A percentile compares a stretch with the other conserved stretches of the same genome.
Evolutionary conservation across 2,797 vertebrate genomes (phyloP).

Genomic region (Artibeus jamaicensis): DNA sequence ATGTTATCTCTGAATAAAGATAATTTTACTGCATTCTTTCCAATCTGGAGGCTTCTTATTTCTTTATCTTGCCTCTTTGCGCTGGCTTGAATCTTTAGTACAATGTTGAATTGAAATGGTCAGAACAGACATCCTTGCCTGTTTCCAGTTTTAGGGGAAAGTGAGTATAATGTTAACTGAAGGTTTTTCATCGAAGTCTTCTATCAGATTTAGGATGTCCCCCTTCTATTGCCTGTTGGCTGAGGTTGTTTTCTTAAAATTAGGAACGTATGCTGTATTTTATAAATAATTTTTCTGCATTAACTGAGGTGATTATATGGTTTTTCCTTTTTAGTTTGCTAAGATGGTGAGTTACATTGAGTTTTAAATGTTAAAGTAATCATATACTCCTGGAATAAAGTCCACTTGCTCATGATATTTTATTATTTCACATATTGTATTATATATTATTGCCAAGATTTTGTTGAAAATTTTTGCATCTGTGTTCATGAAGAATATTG

Average conservation of each 20-base stretch:
- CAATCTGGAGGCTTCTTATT: background rate
- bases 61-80: background rate
- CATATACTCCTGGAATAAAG: background rate
- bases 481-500: background rate
- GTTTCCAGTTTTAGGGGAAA: background rate
- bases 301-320: background rate
- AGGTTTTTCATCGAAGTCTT: background rate
- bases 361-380: background rate
- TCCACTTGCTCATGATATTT: background rate
- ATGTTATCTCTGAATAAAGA: background rate
- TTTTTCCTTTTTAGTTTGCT: background rate
- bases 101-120: background rate
- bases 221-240: background rate
- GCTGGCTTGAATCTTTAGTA: background rate
- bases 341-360: background rate
- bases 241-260: background rate
- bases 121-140: background rate
- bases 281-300: background rate
- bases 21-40: background rate
- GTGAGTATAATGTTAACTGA: background rate
- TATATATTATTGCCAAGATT: background rate
- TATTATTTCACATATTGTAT: background rate
- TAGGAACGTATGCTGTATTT: background rate
- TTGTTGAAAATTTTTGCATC: background rate
- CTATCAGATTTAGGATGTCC: background rate